Evolutionary conservation across 2,113 vertebrate species (phyloP).

Genomic region (Lepisosteus oculatus): DNA sequence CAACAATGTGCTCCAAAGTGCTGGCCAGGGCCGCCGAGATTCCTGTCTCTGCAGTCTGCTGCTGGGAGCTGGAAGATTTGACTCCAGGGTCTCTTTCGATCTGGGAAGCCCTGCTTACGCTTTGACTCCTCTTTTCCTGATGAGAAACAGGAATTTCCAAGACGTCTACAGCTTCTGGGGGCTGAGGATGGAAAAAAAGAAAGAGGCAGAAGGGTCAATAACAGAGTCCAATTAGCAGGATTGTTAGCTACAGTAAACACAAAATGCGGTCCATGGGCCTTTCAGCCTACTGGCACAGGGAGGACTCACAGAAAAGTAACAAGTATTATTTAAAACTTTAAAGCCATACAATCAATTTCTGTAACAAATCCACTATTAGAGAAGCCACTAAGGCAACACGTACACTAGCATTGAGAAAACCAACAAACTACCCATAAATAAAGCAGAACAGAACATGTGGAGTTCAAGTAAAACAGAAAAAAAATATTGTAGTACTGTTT

Average conservation of each 20-base stretch:
- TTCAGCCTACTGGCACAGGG: too few species aligned
- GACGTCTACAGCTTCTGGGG: slow-evolving; percentile 31
- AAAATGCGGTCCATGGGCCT: too few species aligned
- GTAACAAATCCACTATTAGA: too few species aligned
- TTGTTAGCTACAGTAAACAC: too few species aligned
- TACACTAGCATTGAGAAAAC: too few species aligned
- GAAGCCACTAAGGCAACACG: too few species aligned
- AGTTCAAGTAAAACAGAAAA: too few species aligned
- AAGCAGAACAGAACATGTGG: too few species aligned
- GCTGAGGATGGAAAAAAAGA: slow-evolving; percentile 34
- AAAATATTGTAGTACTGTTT: neutral
- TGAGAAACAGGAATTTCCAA: slow-evolving; percentile 42
- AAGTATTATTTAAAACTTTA: too few species aligned
- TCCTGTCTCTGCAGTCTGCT: slow-evolving; percentile 25
- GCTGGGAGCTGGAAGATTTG: slow-evolving; percentile 30
- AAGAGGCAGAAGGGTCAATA: neutral
- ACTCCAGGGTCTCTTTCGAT: slow-evolving; percentile 24
- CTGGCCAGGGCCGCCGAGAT: slow-evolving; percentile 59
- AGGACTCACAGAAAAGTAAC: too few species aligned
- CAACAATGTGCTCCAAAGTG: slow-evolving; percentile 88
- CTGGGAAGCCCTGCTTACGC: slow-evolving; percentile 28
- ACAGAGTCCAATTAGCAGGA: neutral
- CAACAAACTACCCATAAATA: too few species aligned
- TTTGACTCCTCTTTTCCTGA: slow-evolving; percentile 13
- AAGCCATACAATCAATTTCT: too few species aligned